These are phyloP conservation scores for Dicycla oo DNA, from an alignment of 2,888 invertebrate species.

Conservation along the genomic window DNA sequence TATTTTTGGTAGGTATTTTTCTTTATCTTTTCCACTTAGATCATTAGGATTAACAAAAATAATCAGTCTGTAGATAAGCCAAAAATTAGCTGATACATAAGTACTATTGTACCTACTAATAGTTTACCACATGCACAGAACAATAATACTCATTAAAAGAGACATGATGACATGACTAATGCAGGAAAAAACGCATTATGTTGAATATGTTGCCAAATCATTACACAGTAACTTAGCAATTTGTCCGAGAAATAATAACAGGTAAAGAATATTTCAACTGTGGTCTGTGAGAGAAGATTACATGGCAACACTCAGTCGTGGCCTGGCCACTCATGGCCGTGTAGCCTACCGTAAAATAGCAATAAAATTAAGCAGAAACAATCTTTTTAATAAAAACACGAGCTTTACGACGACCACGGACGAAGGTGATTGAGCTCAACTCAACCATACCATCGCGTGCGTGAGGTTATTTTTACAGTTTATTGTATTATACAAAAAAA, in stretches of 20 bases:
- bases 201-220: conserved; percentile 36
- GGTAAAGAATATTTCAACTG: conserved; percentile 30
- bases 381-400: conserved; percentile 49
- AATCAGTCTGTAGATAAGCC: conserved; percentile 2
- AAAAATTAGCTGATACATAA: conserved; percentile 6
- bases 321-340: conserved; percentile 7
- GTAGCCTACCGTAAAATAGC: conserved; percentile 39
- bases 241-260: conserved; percentile 38
- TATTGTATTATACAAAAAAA: too few relatives aligned
- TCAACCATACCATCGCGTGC: conserved; percentile 58
- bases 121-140: conserved; percentile 19
- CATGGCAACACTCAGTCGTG: conserved; percentile 23
- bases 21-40: conserved; percentile 20
- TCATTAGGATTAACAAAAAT: conserved; percentile 2
- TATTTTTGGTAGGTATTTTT: conserved; percentile 9
- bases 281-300: conserved; percentile 26
- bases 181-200: conserved; percentile 33
- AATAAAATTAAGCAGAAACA: conserved; percentile 48
- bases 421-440: conserved; percentile 55
- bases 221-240: conserved; percentile 36
- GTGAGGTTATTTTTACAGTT: conserved; percentile 64
- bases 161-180: too few relatives aligned
- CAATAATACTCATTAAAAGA: too few relatives aligned
- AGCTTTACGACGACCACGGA: conserved; percentile 26
- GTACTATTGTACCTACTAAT: conserved; percentile 13